phyloP scores from a whole-genome alignment of 2,888 invertebrate species.

The Zhuqinia jingwanae region DNA sequence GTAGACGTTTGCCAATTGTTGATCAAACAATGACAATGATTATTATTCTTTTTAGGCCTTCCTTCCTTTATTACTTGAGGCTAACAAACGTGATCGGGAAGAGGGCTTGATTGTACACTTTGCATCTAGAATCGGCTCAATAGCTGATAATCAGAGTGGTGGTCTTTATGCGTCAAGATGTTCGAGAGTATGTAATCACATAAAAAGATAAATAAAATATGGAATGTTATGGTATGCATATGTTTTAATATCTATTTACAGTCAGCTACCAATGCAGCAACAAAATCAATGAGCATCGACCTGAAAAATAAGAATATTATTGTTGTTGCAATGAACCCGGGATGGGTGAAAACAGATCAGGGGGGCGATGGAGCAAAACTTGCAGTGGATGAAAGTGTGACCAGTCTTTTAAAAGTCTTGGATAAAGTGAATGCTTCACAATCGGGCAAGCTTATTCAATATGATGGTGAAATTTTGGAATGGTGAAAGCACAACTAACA shows the following conservation, averaged over 20 bases:
- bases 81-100: conserved; percentile 10
- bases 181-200: conserved; percentile 89
- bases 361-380: conserved; percentile 91
- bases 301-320: conserved; percentile 88
- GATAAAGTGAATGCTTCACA: conserved; percentile 85
- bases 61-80: conserved; percentile 54
- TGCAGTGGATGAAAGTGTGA: conserved; percentile 86
- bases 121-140: conserved; percentile 90
- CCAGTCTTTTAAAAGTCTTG: conserved; percentile 86
- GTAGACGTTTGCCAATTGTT: too few relatives aligned
- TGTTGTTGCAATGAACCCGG: conserved; percentile 90
- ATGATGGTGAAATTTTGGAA: conserved; percentile 87
- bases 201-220: too few relatives aligned
- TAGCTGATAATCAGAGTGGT: conserved; percentile 87
- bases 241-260: too few relatives aligned
- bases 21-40: too few relatives aligned
- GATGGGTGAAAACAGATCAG: conserved; percentile 95
- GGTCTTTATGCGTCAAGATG: conserved; percentile 92
- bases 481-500: conserved; percentile 84
- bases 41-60: conserved; percentile 47
- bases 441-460: conserved; percentile 89
- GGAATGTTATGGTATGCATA: too few relatives aligned
- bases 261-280: conserved; percentile 93
- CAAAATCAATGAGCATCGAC: conserved; percentile 91
- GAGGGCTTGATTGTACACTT: conserved; percentile 86